Percentiles rank a stretch among this genome's conserved stretches.
phyloP scores from a whole-genome alignment of 2,797 vertebrate species.

The Bucorvus abyssinicus region DNA sequence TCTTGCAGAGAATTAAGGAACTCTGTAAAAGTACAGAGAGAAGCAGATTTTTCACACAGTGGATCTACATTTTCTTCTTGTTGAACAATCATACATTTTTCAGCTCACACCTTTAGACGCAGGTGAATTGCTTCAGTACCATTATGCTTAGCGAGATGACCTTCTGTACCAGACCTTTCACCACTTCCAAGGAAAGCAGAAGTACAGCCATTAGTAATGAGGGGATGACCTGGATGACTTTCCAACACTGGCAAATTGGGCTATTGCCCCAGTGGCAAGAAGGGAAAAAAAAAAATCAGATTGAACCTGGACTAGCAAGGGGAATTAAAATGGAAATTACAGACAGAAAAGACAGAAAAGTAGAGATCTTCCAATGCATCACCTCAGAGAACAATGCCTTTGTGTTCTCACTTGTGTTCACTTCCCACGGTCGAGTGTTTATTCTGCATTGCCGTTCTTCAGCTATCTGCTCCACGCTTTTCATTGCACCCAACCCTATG shows the following conservation, averaged over 20 bases:
- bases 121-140: neutral
- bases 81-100: neutral
- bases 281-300: neutral
- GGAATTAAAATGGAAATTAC: neutral
- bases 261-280: neutral
- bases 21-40: neutral
- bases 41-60: neutral
- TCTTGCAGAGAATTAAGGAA: neutral
- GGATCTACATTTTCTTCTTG: neutral
- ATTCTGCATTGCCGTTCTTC: neutral
- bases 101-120: neutral
- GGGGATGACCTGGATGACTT: neutral
- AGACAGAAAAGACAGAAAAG: neutral
- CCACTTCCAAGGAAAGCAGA: neutral
- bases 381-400: neutral
- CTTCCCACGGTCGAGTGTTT: neutral
- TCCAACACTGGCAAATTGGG: neutral
- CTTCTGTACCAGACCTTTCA: neutral
- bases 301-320: neutral
- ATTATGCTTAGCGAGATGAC: neutral
- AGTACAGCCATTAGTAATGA: neutral
- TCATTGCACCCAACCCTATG: neutral
- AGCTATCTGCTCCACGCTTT: neutral
- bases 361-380: neutral
- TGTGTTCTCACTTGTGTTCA: neutral